Base-by-base conservation (phyloP, 2,888 invertebrate genomes). In the Metallyticus violacea region DNA sequence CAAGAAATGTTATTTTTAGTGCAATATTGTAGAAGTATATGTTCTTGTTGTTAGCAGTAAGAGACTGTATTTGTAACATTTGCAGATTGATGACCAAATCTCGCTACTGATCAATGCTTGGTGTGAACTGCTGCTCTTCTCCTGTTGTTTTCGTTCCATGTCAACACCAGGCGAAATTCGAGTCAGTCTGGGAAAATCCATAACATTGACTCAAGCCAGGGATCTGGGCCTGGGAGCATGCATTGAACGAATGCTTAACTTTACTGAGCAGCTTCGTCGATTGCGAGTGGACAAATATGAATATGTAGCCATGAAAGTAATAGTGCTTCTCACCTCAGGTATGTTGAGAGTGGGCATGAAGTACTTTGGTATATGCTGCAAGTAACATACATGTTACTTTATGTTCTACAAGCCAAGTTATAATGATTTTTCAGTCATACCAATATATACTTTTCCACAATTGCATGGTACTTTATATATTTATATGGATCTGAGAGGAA, bases 1-100 rank as follows among this genome's bases (percentile, higher is more conserved):
- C 29, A 29, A 29, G 29, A 29, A 29, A 29, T n/a, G n/a, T n/a
- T n/a, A n/a, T n/a, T n/a, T n/a, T n/a, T n/a, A n/a, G n/a, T n/a
- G n/a, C n/a, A n/a, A n/a, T n/a, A n/a, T n/a, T n/a, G n/a, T n/a
- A n/a, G n/a, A n/a, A n/a, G n/a, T n/a, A n/a, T n/a, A n/a, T n/a
- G 29, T 29, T 29, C 29, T 29, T 3, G 29, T 6, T 29, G 29
- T 29, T 6, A 29, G 40, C 15, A 62, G 4, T 62, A 62, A 62
- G 22, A 62, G 9, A 22, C 9, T 62, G 2, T 62, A 4, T 62
- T 3, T 62, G 15, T n/a, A n/a, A n/a, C n/a, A 78, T 30, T 91
- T 92, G 76, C 92, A 98, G 98, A 99, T 99, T 92, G 99, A 99
- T 93, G 99, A 99, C 93, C 99, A 99, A 93, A 99, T 99, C 90